Conservation (phyloP, 1,140 invertebrate genomes). For the Platyscapa corneri region DNA sequence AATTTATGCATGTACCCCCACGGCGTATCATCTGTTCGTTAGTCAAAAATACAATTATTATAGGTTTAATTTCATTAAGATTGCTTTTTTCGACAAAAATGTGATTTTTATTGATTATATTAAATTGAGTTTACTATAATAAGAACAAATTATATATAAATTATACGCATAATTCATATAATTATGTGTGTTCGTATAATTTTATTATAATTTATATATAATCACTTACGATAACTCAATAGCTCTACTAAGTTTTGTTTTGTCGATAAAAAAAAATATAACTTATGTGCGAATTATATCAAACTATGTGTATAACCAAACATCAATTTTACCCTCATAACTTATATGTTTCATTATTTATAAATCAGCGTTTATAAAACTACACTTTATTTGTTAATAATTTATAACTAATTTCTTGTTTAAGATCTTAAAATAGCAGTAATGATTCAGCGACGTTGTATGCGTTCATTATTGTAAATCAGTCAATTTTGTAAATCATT, state of each 20-base stretch:
- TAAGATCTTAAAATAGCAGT: slow-evolving; percentile 6
- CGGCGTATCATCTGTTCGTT: slow-evolving; percentile 27
- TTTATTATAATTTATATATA: slow-evolving; percentile 25
- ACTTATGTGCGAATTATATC: slow-evolving; percentile 16
- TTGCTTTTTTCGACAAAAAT: slow-evolving; percentile 9
- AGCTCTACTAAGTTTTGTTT: not conserved
- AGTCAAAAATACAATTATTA: slow-evolving; percentile 19
- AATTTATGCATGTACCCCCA: slow-evolving; percentile 18
- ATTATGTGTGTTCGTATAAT: slow-evolving; percentile 11
- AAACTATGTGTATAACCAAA: slow-evolving; percentile 10
- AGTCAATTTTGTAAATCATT: slow-evolving; percentile 41
- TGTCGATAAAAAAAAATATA: slow-evolving; percentile 28
- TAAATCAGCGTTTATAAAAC: not conserved
- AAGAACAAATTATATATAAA: slow-evolving; percentile 15
- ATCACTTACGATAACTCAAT: not conserved
- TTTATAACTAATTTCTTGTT: slow-evolving; percentile 19
- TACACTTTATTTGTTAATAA: not conserved
- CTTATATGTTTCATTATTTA: slow-evolving; percentile 1
- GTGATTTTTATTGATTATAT: slow-evolving; percentile 20
- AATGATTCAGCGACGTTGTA: not conserved
- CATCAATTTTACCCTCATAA: not conserved
- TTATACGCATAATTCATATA: not conserved
- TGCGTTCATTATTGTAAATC: slow-evolving; percentile 19
- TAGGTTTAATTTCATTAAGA: slow-evolving; percentile 38
- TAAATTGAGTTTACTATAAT: not conserved